Conservation (phyloP, 2,888 invertebrate genomes). For the Lycophotia porphyrea region DNA sequence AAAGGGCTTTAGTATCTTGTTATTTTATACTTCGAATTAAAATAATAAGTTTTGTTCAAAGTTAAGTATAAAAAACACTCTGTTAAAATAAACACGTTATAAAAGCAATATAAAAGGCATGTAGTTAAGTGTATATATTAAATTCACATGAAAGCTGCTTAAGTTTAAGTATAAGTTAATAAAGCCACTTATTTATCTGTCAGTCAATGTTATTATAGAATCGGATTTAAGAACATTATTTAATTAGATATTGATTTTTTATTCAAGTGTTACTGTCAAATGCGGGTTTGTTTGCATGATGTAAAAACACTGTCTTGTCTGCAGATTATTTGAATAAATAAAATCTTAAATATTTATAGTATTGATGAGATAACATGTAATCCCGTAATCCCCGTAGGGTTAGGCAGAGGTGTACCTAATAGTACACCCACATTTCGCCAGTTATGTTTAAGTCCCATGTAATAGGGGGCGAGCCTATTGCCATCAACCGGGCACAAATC, state of each 20-base stretch:
- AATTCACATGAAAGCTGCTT: conserved; percentile 48
- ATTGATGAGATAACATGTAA: too few species aligned
- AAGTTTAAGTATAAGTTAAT: conserved; percentile 18
- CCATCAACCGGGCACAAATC: too few species aligned
- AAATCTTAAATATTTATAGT: not conserved
- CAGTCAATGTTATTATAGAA: conserved; percentile 24
- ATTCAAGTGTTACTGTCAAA: too few species aligned
- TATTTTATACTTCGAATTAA: conserved; percentile 39
- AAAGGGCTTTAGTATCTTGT: conserved; percentile 27
- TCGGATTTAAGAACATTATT: not conserved
- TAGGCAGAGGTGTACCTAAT: too few species aligned
- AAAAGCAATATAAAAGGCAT: conserved; percentile 18
- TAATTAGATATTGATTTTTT: not conserved
- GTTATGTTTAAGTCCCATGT: too few species aligned
- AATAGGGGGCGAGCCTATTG: too few species aligned
- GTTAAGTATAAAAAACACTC: conserved; percentile 2
- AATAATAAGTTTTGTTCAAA: conserved; percentile 21
- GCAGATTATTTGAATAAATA: not conserved
- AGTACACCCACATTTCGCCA: too few species aligned
- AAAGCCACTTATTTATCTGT: conserved; percentile 19
- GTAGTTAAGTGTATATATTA: conserved; percentile 30
- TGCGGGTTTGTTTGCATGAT: not conserved
- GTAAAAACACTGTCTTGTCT: too few species aligned
- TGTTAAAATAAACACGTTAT: conserved; percentile 8
- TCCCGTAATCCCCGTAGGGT: too few species aligned